Conservation (phyloP, 2,797 vertebrate species). For the Tapirus indicus region DNA sequence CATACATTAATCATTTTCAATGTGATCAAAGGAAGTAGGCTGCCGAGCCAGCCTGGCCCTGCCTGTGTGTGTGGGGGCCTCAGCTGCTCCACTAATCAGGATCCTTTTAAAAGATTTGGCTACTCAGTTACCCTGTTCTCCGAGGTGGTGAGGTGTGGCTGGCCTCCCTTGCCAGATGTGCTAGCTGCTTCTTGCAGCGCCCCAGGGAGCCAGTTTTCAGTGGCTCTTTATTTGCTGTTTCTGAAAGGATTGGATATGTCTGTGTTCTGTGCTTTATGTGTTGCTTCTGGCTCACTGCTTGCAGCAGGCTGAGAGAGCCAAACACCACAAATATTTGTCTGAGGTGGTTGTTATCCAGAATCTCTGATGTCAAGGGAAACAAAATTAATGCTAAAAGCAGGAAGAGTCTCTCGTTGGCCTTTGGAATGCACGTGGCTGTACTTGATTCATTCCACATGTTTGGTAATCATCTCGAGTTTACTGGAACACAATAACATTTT, state of each 20-base stretch:
- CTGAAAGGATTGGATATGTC: conserved; percentile 1
- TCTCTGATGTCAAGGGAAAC: conserved; percentile 41
- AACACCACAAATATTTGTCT: conserved; percentile 52
- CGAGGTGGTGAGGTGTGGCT: neutral
- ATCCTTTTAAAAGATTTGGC: conserved; percentile 20
- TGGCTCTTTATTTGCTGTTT: conserved; percentile 49
- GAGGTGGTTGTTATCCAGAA: conserved; percentile 27
- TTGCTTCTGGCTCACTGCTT: conserved; percentile 54
- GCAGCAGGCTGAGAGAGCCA: conserved; percentile 45
- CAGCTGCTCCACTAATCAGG: neutral
- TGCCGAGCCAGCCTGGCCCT: neutral
- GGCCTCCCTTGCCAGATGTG: neutral
- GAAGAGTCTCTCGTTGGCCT: conserved; percentile 36
- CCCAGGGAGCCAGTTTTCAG: neutral
- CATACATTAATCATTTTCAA: neutral
- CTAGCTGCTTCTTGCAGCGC: neutral
- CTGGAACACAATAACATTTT: conserved; percentile 50
- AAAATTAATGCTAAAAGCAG: conserved; percentile 65
- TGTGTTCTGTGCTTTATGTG: conserved; percentile 50
- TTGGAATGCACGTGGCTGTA: conserved; percentile 36
- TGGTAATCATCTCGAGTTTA: conserved; percentile 53
- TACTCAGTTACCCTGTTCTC: neutral
- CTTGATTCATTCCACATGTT: conserved; percentile 64
- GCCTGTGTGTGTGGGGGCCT: neutral
- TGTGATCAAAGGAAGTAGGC: neutral